Evolutionary conservation across 2,888 invertebrate species (phyloP).

Genomic region (Timandra comae): DNA sequence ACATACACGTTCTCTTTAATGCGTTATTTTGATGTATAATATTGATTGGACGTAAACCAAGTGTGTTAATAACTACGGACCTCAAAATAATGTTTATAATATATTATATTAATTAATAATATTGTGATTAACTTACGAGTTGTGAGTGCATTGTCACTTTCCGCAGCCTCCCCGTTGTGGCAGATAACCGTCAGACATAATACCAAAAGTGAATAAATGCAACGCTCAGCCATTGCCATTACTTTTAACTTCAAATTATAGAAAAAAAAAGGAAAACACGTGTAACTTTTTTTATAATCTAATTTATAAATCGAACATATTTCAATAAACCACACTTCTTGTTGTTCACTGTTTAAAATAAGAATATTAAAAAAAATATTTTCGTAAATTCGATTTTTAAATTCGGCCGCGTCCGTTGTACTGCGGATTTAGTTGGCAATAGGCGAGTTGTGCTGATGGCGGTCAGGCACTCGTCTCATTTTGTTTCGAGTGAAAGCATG

Average conservation of each 20-base stretch:
- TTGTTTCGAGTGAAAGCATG: slow-evolving; percentile 72
- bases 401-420: slow-evolving; percentile 50
- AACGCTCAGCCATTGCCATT: slow-evolving; percentile 50
- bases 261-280: slow-evolving; percentile 15
- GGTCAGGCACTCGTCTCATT: slow-evolving; percentile 56
- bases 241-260: slow-evolving; percentile 16
- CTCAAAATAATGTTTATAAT: neutral
- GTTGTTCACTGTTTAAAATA: slow-evolving; percentile 2
- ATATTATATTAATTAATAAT: no score
- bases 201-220: slow-evolving; percentile 49
- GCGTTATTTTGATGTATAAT: no score
- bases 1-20: no score
- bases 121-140: slow-evolving; percentile 69
- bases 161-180: slow-evolving; percentile 54
- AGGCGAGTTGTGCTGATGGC: slow-evolving; percentile 38
- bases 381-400: slow-evolving; percentile 34
- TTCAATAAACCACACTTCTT: slow-evolving; percentile 26
- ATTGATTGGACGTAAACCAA: no score
- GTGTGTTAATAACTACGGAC: no score
- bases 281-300: slow-evolving; percentile 28
- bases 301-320: slow-evolving; percentile 8
- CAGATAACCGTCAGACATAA: slow-evolving; percentile 52
- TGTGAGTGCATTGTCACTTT: slow-evolving; percentile 41
- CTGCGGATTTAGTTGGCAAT: slow-evolving; percentile 48
- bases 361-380: slow-evolving; percentile 4